phyloP scores from a whole-genome alignment of 2,888 invertebrate genomes.

The Dione vanillae region DNA sequence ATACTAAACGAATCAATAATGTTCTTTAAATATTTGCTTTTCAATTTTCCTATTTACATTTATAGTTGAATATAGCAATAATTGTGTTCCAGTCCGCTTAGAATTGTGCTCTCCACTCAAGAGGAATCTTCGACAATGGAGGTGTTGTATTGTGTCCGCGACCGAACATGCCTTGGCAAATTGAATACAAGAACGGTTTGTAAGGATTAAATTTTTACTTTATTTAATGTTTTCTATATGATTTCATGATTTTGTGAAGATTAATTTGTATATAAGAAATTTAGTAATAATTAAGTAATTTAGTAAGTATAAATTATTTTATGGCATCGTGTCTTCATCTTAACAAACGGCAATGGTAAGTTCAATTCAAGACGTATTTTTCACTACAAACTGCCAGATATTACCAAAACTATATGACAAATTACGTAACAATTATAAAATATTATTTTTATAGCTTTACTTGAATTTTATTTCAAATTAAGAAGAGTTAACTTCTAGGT shows the following conservation, averaged over 20 bases:
- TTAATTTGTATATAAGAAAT: too few relatives aligned
- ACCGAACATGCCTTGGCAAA: conserved; percentile 37
- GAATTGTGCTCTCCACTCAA: conserved; percentile 30
- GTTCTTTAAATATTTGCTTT: too few relatives aligned
- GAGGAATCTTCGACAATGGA: conserved; percentile 28
- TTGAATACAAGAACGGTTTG: conserved; percentile 31
- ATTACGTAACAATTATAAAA: too few relatives aligned
- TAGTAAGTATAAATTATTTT: too few relatives aligned
- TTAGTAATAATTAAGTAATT: too few relatives aligned
- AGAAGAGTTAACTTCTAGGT: conserved; percentile 18
- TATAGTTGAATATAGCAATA: conserved; percentile 7
- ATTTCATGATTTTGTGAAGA: background rate
- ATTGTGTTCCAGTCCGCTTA: conserved; percentile 31
- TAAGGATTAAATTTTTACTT: conserved; percentile 5
- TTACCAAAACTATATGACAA: too few relatives aligned
- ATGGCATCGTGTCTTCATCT: too few relatives aligned
- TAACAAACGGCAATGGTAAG: too few relatives aligned
- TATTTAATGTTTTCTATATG: background rate
- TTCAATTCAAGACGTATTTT: too few relatives aligned
- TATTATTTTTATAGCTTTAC: conserved; percentile 14
- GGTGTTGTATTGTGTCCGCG: conserved; percentile 33
- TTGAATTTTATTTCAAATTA: conserved; percentile 13
- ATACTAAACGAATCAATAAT: too few relatives aligned
- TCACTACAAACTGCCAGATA: conserved; percentile 1
- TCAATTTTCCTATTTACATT: background rate